Evolutionary conservation across 2,113 vertebrate genomes (phyloP).

Genomic region (Oryzias woworae): DNA sequence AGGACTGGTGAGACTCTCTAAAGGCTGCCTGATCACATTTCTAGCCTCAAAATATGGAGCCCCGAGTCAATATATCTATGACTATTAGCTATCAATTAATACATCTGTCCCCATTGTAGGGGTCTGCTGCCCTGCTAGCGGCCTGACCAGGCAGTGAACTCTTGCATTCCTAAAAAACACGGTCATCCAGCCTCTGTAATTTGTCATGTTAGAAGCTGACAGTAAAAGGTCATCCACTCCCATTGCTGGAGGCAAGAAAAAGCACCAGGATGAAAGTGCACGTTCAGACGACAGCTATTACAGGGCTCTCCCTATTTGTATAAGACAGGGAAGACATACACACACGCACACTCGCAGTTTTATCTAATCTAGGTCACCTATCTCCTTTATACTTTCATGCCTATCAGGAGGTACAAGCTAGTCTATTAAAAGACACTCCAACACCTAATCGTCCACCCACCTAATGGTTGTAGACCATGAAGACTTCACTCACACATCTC

Average conservation of each 20-base stretch:
- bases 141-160: constrained; percentile 83
- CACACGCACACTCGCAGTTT: constrained; percentile 56
- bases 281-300: constrained; percentile 71
- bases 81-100: constrained; percentile 84
- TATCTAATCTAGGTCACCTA: constrained; percentile 78
- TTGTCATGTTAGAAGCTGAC: constrained; percentile 83
- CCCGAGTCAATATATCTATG: constrained; percentile 67
- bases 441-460: constrained; percentile 35
- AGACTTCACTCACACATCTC: constrained; percentile 16
- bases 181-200: constrained; percentile 79
- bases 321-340: constrained; percentile 66
- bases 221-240: constrained; percentile 84
- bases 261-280: constrained; percentile 79
- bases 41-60: constrained; percentile 54
- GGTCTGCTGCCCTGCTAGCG: constrained; percentile 75
- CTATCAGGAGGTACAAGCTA: constrained; percentile 50
- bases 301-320: constrained; percentile 74
- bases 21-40: constrained; percentile 67
- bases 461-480: constrained; percentile 28
- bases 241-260: constrained; percentile 81
- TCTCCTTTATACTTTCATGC: constrained; percentile 66
- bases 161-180: constrained; percentile 82
- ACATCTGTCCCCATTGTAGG: constrained; percentile 75
- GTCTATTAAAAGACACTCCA: constrained; percentile 34
- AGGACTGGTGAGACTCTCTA: constrained; percentile 45